Base-by-base conservation (phyloP, 2,888 invertebrate genomes). In the Tholera decimalis region DNA sequence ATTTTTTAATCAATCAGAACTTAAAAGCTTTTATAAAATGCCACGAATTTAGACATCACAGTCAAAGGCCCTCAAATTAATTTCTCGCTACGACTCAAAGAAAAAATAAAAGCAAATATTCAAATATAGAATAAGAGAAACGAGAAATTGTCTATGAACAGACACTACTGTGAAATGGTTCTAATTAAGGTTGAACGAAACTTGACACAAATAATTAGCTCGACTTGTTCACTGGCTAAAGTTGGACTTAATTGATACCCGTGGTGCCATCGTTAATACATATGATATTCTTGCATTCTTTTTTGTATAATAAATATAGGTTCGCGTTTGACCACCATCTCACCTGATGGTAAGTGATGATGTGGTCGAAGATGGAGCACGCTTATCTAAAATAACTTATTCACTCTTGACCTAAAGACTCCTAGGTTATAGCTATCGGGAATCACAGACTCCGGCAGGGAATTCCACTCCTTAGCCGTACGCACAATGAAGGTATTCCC, bases 171-270 rank as follows among this genome's bases (percentile, higher is more conserved):
- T 37, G 50, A 77, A 76, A 70, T 75, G 33, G 35, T 73, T 53
- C 66, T 81, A 78, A 82, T 83, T 79, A 79, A 68, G 54, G 53
- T 73, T 62, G 18, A 51, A 41, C 67, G 9, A n/a, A n/a, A n/a
- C 26, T 53, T 71, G 28, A 11, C 46, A 43, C 18, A 56, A 53
- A 54, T 80, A 82, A 83, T 80, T 75, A 77, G 67, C 51, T 47
- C 46, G 39, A 47, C 53, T 80, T 72, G 73, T 79, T 79, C 55
- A n/a, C 46, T 43, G 28, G 44, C 50, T 66, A 46, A 28, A 33
- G 22, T 56, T 56, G 15, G 22, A 26, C 26, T 51, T 57, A 51
- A 57, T 68, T 61, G 41, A 47, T 58, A 50, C 55, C 62, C 56
- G 64, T 60, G 64, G 46, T 43, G 30, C 49, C 9, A 22, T 15